Conservation (phyloP, 2,797 vertebrate genomes). For the Hippoglossus hippoglossus region DNA sequence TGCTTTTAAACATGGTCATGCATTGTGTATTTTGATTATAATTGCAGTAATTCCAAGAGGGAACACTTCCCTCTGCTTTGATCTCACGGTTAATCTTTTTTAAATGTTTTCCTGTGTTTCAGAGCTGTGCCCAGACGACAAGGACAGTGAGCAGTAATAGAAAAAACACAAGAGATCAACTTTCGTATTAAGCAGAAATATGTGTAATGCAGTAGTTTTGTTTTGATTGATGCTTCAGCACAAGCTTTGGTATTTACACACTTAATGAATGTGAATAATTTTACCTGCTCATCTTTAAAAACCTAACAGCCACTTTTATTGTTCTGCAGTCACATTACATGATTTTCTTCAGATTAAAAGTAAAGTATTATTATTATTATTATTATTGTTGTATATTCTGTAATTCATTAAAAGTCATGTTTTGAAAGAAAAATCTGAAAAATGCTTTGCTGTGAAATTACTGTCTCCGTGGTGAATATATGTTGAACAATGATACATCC, state of each 20-base stretch:
- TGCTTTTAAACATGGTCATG: background rate
- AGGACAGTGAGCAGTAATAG: slow-evolving; percentile 53
- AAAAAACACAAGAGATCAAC: background rate
- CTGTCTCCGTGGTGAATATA: background rate
- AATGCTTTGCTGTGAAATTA: slow-evolving; percentile 2
- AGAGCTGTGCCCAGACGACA: slow-evolving; percentile 77
- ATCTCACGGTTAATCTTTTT: slow-evolving; percentile 5
- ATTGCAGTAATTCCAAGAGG: background rate
- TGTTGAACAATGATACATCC: slow-evolving; percentile 7
- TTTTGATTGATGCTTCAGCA: slow-evolving; percentile 13
- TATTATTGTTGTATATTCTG: background rate
- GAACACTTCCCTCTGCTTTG: background rate
- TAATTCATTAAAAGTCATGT: slow-evolving; percentile 13
- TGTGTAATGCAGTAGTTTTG: slow-evolving; percentile 9
- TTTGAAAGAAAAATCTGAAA: slow-evolving; percentile 7
- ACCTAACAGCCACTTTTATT: slow-evolving; percentile 15
- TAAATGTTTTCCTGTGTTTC: slow-evolving; percentile 49
- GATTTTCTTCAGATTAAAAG: slow-evolving; percentile 43
- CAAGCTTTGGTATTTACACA: background rate
- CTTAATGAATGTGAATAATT: background rate
- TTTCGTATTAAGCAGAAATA: slow-evolving; percentile 3
- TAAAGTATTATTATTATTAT: slow-evolving; percentile 2
- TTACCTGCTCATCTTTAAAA: background rate
- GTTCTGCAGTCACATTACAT: slow-evolving; percentile 6
- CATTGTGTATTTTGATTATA: background rate